phyloP scores from a whole-genome alignment of 2,113 vertebrate species.

The Pristiophorus japonicus region DNA sequence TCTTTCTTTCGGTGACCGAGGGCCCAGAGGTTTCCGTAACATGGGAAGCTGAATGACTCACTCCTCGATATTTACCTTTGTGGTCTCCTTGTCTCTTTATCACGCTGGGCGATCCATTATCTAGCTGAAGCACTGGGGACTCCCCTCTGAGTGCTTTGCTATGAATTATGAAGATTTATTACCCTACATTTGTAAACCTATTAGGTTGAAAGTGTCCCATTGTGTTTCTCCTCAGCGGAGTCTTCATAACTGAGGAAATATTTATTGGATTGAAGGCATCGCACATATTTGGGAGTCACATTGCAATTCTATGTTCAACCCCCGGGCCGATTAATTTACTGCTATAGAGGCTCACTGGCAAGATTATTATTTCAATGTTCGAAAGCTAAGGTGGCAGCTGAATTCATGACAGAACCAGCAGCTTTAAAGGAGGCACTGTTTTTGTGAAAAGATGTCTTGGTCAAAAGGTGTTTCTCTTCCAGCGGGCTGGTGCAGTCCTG shows the following conservation, averaged over 20 bases:
- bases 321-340: background rate
- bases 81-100: background rate
- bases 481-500: background rate
- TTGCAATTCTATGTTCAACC: background rate
- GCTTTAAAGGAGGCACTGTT: background rate
- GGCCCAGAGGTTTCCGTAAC: background rate
- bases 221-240: constrained; percentile 8
- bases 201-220: constrained; percentile 12
- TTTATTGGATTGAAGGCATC: background rate
- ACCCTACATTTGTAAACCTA: background rate
- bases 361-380: background rate
- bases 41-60: background rate
- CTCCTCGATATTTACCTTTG: background rate
- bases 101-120: constrained; percentile 4
- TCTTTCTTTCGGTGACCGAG: background rate
- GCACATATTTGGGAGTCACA: background rate
- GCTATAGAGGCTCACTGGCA: background rate
- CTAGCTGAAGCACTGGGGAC: background rate
- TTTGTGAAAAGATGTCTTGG: too few species aligned
- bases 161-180: constrained; percentile 23
- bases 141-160: background rate
- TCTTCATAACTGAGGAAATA: background rate
- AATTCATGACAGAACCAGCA: background rate
- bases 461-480: background rate
- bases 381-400: background rate